Base-by-base conservation (phyloP, 2,797 vertebrate species). In the Antennarius maculatus region DNA sequence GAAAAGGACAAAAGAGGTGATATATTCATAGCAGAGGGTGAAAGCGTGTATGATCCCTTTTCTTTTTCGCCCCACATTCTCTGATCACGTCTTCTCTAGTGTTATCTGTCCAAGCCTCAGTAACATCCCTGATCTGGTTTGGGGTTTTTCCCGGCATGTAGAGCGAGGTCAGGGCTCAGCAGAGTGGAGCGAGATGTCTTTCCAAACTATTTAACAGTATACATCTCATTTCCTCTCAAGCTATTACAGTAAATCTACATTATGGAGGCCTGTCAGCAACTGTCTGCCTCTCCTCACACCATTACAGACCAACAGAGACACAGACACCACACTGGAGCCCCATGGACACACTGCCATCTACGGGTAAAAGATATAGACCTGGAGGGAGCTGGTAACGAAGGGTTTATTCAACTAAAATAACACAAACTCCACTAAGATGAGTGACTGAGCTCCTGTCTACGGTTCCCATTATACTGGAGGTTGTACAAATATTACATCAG, bases 201-300 rank as follows among this genome's bases (percentile, higher is more conserved):
- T 89, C 89, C 87, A 76, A 88, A 91, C 86, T 89, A 90, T 91
- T 92, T 89, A 89, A 87, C 83, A 77, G 74, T 63, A 66, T 84
- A 91, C 88, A 82, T 87, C 83, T 88, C 79, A 85, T 89, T 87
- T 83, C 79, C 86, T 85, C 12, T 56, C 68, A 76, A 86, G 85
- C 81, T 75, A 88, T 88, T 87, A 84, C 72, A 71, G 86, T 89
- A 88, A 88, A 88, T 87, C 82, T 85, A 80, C 78, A 88, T 90
- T 82, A 91, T 34, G 50, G 75, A 77, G 75, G 60, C 54, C 74
- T 82, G 89, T 86, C 89, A 83, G 75, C 9, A 71, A 72, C 69
- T 61, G 73, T 77, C 81, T 77, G 84, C 74, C 53, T 74, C 61
- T 81, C 70, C 76, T 85, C 76, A 53, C 69, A 69, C 53, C 53